These are phyloP conservation scores for Sebastes paucispinis DNA, from an alignment of 2,797 vertebrate species.

Conservation along the genomic window DNA sequence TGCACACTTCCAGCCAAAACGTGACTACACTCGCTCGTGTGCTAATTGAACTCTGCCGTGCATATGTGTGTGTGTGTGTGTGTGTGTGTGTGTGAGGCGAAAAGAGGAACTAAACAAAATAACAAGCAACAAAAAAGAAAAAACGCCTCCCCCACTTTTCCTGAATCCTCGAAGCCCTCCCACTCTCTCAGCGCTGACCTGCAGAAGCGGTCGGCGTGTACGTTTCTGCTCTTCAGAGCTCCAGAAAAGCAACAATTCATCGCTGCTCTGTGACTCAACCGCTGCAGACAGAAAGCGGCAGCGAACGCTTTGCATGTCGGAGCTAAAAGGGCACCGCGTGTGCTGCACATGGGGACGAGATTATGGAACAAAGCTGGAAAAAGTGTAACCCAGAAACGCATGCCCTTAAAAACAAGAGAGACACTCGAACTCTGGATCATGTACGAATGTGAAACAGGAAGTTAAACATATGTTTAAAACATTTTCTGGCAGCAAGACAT, in stretches of 20 bases:
- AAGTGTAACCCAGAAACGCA: neutral
- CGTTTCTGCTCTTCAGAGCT: conserved; percentile 17
- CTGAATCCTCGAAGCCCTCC: conserved; percentile 15
- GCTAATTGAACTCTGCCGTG: conserved; percentile 13
- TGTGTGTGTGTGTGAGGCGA: neutral
- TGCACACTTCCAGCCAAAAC: conserved; percentile 37
- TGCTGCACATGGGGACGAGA: neutral
- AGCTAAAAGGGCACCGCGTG: neutral
- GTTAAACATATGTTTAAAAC: neutral
- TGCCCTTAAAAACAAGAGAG: neutral
- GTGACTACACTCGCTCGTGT: conserved; percentile 39
- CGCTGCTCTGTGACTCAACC: conserved; percentile 36
- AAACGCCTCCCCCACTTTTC: neutral
- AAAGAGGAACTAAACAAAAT: neutral
- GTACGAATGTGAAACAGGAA: neutral
- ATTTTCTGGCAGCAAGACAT: neutral
- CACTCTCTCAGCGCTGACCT: conserved; percentile 46
- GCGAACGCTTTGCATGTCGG: neutral
- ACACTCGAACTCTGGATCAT: neutral
- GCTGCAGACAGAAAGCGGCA: conserved; percentile 21
- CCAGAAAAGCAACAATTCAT: conserved; percentile 31
- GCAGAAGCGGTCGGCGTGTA: conserved; percentile 28
- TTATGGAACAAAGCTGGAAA: neutral
- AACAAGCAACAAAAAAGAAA: neutral
- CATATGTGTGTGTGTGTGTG: neutral